phyloP scores from a whole-genome alignment of 2,113 vertebrate genomes.

The Gadus chalcogrammus region DNA sequence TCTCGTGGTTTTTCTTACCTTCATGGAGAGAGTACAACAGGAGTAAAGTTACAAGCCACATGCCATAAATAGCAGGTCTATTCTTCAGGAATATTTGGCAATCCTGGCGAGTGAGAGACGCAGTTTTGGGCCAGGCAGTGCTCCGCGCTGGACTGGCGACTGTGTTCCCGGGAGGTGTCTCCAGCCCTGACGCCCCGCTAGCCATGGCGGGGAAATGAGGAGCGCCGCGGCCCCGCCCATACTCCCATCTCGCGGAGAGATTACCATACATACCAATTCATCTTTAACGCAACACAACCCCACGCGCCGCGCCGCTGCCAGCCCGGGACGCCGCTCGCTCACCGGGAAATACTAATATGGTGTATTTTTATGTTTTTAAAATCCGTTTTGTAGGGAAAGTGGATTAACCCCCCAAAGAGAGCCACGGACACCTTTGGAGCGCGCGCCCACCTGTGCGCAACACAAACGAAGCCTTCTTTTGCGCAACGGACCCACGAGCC shows the following conservation, averaged over 20 bases:
- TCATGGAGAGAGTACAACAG: conserved; percentile 92
- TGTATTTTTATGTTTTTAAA: too few relatives aligned
- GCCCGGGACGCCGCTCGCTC: too few relatives aligned
- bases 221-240: conserved; percentile 78
- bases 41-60: conserved; percentile 97
- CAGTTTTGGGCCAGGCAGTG: conserved; percentile 67
- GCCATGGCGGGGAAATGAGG: conserved; percentile 69
- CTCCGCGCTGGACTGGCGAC: conserved; percentile 75
- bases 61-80: conserved; percentile 90
- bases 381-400: too few relatives aligned
- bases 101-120: conserved; percentile 82
- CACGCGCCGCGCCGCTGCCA: conserved; percentile 17
- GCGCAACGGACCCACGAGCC: conserved; percentile 31
- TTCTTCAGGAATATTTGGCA: conserved; percentile 85
- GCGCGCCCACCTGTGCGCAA: conserved; percentile 68
- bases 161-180: conserved; percentile 75
- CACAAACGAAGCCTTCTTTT: conserved; percentile 42
- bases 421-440: conserved; percentile 50
- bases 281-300: conserved; percentile 48
- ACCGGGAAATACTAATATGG: too few relatives aligned
- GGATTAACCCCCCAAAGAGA: conserved; percentile 8
- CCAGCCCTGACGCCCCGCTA: conserved; percentile 74
- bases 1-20: conserved; percentile 70
- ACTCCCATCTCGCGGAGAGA: conserved; percentile 72
- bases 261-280: conserved; percentile 66